Base-by-base conservation (phyloP, 2,888 invertebrate genomes). In the Dascillus cervinus region DNA sequence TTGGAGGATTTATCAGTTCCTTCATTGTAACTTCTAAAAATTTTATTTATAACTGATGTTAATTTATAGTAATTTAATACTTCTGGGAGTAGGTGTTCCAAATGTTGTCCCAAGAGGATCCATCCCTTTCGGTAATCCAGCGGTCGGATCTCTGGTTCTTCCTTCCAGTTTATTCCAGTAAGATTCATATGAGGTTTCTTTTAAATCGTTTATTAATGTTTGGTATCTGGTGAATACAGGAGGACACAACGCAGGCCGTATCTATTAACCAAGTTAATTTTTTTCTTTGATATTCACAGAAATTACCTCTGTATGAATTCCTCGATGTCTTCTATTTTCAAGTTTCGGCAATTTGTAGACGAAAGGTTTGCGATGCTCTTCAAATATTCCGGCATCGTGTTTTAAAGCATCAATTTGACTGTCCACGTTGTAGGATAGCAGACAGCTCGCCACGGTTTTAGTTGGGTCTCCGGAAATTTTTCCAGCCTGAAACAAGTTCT, bases 111-210 rank as follows among this genome's bases (percentile, higher is more conserved):
- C 49, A 17, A 60, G 29, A 1, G 59, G 58, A 36, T 66, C 58
- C 49, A 68, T 57, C 25, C 63, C 62, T 10, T 51, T 48, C 3
- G 71, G 71, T 17, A 72, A 50, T 24, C 64, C 60, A 3, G 66
- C 58, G 29, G 54, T 46, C 11, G 60, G 61, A 54, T 71, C 69
- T 26, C 60, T 55, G 6, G 51, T 46, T 49, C 55, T 65, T 13
- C 71, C 71, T 9, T 68, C 38, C 41, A 62, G 55, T 41, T 61
- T 56, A 26, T 65, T 59, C 67, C 69, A 70, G 34, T 66, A 69
- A 8, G 66, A 62, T 15, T 55, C 55, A 43, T 65, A 68, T n/a
- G 63, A 52, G 2, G 71, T 69, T 39, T 70, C 67, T 44, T 58
- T 60, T 26, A 71, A 52, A 41, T 72, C 69, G 4, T 53, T 53